Conservation (phyloP, 2,113 vertebrate genomes). For the Triplophysa siluroides region DNA sequence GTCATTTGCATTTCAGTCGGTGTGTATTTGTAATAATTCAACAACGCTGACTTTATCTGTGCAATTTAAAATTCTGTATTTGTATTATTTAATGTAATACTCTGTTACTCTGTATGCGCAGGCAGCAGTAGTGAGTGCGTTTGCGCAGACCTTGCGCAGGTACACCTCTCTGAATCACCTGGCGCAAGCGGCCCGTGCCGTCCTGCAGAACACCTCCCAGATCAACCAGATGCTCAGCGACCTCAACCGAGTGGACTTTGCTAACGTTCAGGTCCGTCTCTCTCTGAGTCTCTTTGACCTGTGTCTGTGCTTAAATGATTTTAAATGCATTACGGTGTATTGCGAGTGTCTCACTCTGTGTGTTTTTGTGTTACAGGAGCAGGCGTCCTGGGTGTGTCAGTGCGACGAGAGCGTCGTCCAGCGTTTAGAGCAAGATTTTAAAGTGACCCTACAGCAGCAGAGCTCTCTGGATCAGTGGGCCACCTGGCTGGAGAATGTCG, state of each 20-base stretch:
- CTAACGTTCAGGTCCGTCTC: constrained; percentile 89
- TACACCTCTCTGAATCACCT: constrained; percentile 97
- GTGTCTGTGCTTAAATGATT: not conserved
- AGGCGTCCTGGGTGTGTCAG: constrained; percentile 98
- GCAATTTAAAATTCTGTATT: too few species aligned
- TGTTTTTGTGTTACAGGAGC: constrained; percentile 78
- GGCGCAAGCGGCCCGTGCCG: constrained; percentile 91
- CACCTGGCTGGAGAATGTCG: constrained; percentile 92
- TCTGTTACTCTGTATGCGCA: constrained; percentile 51
- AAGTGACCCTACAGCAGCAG: constrained; percentile 95
- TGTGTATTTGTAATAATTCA: too few species aligned
- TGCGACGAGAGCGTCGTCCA: constrained; percentile 94
- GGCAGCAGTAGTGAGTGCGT: constrained; percentile 94
- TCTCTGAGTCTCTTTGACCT: not conserved
- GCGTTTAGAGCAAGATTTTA: constrained; percentile 96
- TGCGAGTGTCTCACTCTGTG: not conserved
- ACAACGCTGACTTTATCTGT: too few species aligned
- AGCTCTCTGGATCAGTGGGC: constrained; percentile 99
- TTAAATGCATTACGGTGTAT: not conserved
- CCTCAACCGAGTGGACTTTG: constrained; percentile 97
- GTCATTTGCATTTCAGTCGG: too few species aligned
- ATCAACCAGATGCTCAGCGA: constrained; percentile 99
- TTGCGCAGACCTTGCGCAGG: constrained; percentile 90
- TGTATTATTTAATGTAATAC: too few species aligned
- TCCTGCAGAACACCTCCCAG: constrained; percentile 97